A percentile compares a stretch with the other conserved stretches of the same genome.
These are phyloP conservation scores for Lindbergichthys nudifrons DNA, from an alignment of 2,797 vertebrate genomes.

Conservation along the genomic window DNA sequence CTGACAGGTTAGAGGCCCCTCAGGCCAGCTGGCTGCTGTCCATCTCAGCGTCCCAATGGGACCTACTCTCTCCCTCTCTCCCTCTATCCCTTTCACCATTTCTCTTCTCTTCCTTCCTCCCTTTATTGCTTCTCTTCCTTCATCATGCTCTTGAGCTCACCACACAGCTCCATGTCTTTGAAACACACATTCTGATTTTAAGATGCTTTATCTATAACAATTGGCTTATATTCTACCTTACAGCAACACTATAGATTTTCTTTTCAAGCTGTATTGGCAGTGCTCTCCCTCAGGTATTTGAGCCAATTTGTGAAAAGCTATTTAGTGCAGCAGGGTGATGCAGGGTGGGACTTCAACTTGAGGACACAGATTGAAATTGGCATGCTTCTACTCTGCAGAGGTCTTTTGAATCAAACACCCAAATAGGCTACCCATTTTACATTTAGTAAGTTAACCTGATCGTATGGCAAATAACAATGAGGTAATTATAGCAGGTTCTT, in stretches of 20 bases:
- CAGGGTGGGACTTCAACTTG: not conserved
- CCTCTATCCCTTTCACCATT: not conserved
- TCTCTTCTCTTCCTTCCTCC: not conserved
- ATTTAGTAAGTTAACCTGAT: not conserved
- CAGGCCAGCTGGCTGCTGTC: slow-evolving; percentile 46
- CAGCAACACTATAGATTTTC: slow-evolving; percentile 14
- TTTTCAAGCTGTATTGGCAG: not conserved
- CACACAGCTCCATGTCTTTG: slow-evolving; percentile 1
- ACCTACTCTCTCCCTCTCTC: slow-evolving; percentile 2
- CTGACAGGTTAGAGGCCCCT: slow-evolving; percentile 35
- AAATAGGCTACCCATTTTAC: not conserved
- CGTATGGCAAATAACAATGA: slow-evolving; percentile 1
- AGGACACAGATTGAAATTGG: slow-evolving; percentile 20
- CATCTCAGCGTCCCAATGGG: slow-evolving; percentile 11
- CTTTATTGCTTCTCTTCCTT: not conserved
- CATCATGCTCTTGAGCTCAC: not conserved
- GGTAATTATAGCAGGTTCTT: not conserved
- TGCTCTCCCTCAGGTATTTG: not conserved
- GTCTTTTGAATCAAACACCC: slow-evolving; percentile 2
- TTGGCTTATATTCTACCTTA: slow-evolving; percentile 9
- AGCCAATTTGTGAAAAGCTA: slow-evolving; percentile 36
- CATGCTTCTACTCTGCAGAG: not conserved
- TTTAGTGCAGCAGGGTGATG: slow-evolving; percentile 6
- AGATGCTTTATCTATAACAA: slow-evolving; percentile 16
- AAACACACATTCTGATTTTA: not conserved